These are phyloP conservation scores for Pimpla rufipes DNA, from an alignment of 2,888 invertebrate genomes.

Conservation along the genomic window DNA sequence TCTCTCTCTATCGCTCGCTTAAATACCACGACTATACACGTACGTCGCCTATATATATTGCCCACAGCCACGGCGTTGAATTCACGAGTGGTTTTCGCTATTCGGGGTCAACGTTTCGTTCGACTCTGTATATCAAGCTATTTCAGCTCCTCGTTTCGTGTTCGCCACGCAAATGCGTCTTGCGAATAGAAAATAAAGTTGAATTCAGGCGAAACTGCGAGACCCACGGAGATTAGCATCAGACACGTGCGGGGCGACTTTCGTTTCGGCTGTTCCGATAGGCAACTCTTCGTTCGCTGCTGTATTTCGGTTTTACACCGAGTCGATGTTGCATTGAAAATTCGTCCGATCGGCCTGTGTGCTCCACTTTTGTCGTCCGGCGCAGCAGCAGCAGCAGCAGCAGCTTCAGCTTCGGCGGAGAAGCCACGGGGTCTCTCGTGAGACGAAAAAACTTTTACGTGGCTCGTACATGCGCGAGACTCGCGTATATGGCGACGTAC, in stretches of 20 bases:
- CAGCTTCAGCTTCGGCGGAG: not conserved
- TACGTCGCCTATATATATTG: not conserved
- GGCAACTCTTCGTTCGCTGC: not conserved
- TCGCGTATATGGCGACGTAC: constrained; percentile 37
- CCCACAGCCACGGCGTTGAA: not conserved
- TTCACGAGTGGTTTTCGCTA: constrained; percentile 28
- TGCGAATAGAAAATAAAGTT: constrained; percentile 1
- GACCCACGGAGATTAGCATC: constrained; percentile 19
- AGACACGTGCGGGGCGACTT: not conserved
- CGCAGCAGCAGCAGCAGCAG: not conserved
- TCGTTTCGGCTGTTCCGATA: constrained; percentile 9
- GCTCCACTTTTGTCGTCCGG: constrained; percentile 20
- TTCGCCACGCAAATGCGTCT: not conserved
- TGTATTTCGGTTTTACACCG: constrained; percentile 6
- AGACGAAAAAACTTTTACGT: constrained; percentile 32
- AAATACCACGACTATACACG: not conserved
- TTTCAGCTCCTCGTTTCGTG: not conserved
- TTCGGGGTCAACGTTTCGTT: constrained; percentile 58
- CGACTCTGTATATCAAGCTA: constrained; percentile 24
- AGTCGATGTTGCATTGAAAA: not conserved
- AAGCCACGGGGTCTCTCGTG: constrained; percentile 24
- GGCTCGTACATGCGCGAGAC: constrained; percentile 4
- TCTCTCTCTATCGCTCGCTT: constrained; percentile 15
- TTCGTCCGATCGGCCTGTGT: constrained; percentile 14
- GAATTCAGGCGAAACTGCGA: constrained; percentile 21